Base-by-base conservation (phyloP, 2,888 invertebrate species). In the Drosophila parthenogenetica region DNA sequence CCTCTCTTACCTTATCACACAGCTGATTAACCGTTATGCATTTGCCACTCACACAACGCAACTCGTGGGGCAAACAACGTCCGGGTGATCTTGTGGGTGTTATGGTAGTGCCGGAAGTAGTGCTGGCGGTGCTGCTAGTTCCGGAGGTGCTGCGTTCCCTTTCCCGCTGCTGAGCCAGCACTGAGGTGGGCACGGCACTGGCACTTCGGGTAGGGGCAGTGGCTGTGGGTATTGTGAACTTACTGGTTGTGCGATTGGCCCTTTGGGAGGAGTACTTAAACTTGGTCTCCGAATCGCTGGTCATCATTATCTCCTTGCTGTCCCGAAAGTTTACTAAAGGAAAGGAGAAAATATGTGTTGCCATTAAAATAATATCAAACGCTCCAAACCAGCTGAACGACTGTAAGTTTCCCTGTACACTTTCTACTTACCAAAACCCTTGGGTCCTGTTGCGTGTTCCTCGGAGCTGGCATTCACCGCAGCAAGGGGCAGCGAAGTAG, bases 11-110 rank as follows among this genome's bases (percentile, higher is more conserved):
- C 88, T 90, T 92, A 85, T 95, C 95, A 83, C 95, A 95, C 32
- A 95, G 93, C 77, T 94, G 94, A 8, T 93, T 92, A 16, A 95
- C 92, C 0, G 94, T 94, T 77, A 95, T 95, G 89, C 95, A 95
- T 67, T 94, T 93, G 25, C 95, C 95, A 84, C 94, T 94, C 4
- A 94, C 94, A 79, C 95, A 95, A 60, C 95, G 93, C 53, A 95
- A 90, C 78, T 95, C 94, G 93, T 94, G 85, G 93, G 94, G 72
- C 35, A 62, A 53, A 43, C 89, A 87, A 3, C 79, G 75, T n/a
- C 73, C 83, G 0, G 68, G 46, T 1, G 48, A 35, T 8, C 70
- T 19, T 1, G 76, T 71, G 42, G 73, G 55, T 22, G 70, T 49
- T 3, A 58, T 51, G 50, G 66, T 11, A 1, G 69, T 60, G 0